Conservation (phyloP, 2,888 invertebrate species). For the Tetragnatha montana region DNA sequence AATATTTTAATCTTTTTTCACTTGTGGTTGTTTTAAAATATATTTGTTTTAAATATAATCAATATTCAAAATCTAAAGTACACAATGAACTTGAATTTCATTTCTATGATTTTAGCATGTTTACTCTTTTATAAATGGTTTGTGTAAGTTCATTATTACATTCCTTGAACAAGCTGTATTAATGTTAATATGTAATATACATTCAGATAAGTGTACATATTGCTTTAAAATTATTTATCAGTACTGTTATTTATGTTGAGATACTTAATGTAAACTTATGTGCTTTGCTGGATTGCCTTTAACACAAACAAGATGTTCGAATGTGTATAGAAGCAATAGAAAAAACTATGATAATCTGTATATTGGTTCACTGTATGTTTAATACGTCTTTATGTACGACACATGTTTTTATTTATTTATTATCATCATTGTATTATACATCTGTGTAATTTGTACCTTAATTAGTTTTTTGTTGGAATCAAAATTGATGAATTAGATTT, state of each 20-base stretch:
- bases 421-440: constrained; percentile 32
- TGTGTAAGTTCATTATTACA: constrained; percentile 43
- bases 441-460: constrained; percentile 37
- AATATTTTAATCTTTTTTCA: background rate
- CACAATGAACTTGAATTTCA: constrained; percentile 8
- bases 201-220: constrained; percentile 59
- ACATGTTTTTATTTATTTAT: constrained; percentile 53
- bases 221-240: constrained; percentile 49
- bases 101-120: background rate
- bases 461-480: constrained; percentile 15
- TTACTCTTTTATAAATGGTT: background rate
- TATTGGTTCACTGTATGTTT: constrained; percentile 26
- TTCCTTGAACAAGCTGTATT: constrained; percentile 50
- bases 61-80: background rate
- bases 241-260: constrained; percentile 33
- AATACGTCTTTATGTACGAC: constrained; percentile 28
- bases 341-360: constrained; percentile 37
- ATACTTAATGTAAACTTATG: constrained; percentile 46
- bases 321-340: constrained; percentile 67
- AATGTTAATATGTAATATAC: constrained; percentile 55
- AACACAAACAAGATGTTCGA: constrained; percentile 40
- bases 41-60: background rate
- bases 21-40: background rate
- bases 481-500: constrained; percentile 3
- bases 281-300: constrained; percentile 53